A percentile compares a stretch with the other conserved stretches of the same genome.
Conservation (phyloP, 2,797 vertebrate species). For the Ciconia nigra region DNA sequence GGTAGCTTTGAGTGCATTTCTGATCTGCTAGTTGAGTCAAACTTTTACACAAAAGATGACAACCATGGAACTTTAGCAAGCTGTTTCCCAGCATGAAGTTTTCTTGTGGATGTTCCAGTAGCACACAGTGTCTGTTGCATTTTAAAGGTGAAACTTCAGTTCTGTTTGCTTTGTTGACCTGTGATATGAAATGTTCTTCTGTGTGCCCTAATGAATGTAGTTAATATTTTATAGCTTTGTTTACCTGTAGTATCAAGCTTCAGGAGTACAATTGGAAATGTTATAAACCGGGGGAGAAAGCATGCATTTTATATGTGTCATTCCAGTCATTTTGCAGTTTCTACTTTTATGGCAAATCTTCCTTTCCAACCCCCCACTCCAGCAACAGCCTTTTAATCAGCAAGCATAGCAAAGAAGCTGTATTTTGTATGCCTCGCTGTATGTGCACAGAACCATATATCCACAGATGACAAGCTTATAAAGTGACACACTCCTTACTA, state of each 20-base stretch:
- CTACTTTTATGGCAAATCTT: background rate
- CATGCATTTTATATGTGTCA: background rate
- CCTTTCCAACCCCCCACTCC: background rate
- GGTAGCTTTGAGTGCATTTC: background rate
- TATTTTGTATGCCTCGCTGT: background rate
- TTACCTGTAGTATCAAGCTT: background rate
- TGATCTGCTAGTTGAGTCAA: background rate
- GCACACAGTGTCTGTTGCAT: background rate
- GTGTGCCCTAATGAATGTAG: background rate
- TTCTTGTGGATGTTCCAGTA: background rate
- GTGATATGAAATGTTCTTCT: background rate
- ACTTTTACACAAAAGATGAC: background rate
- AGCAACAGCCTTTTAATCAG: background rate
- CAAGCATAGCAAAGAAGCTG: background rate
- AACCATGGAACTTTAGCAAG: background rate
- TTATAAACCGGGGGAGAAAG: background rate
- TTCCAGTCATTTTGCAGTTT: background rate
- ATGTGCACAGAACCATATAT: no score
- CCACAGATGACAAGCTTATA: background rate
- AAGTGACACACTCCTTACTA: background rate
- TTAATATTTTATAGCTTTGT: background rate
- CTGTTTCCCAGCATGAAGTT: background rate
- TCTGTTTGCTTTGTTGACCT: background rate
- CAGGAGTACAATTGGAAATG: background rate
- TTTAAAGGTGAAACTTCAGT: background rate